Evolutionary conservation across 2,797 vertebrate species (phyloP).

Genomic region (Eulemur albifrons): DNA sequence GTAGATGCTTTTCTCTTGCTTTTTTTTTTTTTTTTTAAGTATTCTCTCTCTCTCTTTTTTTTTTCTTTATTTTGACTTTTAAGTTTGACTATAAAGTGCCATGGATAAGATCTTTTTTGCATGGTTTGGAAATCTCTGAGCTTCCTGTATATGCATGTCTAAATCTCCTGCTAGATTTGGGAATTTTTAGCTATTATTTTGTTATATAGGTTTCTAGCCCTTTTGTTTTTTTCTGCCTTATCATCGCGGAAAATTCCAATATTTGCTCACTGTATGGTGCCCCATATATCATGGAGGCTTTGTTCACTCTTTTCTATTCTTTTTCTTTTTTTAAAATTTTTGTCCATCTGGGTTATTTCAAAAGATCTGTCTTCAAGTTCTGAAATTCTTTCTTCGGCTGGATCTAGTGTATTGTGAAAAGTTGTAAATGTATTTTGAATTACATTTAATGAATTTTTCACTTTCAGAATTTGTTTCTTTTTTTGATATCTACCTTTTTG

Average conservation of each 20-base stretch:
- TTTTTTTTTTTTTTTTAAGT: not conserved
- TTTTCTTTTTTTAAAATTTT: not conserved
- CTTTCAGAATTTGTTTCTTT: not conserved
- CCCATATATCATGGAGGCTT: not conserved
- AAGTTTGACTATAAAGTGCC: not conserved
- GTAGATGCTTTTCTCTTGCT: not conserved
- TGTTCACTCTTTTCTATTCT: not conserved
- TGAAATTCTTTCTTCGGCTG: not conserved
- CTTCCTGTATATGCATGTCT: not conserved
- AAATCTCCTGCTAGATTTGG: not conserved
- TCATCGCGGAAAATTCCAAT: not conserved
- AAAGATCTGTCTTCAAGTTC: not conserved
- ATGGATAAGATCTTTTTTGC: not conserved
- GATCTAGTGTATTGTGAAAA: not conserved
- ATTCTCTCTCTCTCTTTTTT: not conserved
- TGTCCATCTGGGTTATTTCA: not conserved
- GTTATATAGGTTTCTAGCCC: not conserved
- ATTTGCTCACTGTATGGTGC: not conserved
- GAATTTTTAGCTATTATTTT: not conserved
- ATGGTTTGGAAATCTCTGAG: not conserved
- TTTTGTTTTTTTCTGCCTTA: not conserved
- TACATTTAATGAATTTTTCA: not conserved
- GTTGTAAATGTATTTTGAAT: not conserved
- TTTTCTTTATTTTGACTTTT: not conserved
- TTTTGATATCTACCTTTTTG: not conserved